Base-by-base conservation (phyloP, 2,888 invertebrate genomes). In the Brachycybe producta region DNA sequence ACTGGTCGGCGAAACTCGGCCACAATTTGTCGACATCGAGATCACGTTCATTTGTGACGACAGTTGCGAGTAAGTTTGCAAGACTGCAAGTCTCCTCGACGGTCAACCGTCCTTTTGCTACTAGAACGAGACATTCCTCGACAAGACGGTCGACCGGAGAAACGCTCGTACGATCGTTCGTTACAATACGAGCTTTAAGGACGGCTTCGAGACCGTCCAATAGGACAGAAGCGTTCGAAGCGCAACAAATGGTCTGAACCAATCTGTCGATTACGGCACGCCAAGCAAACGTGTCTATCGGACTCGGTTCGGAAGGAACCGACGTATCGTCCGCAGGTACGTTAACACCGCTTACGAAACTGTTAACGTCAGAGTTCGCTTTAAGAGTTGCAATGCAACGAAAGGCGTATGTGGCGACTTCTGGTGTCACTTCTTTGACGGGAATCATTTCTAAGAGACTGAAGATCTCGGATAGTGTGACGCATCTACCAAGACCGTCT, bases 1-100 rank as follows among this genome's bases (percentile, higher is more conserved):
- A 73, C 49, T 71, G 72, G 53, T 73, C 74, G 19, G 73, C 65
- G 57, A 82, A 72, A 8, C 78, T 79, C 52, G 75, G 69, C 81
- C 81, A 82, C 34, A 81, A 64, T 61, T 76, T 75, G 57, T 82
- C 80, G n/a, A 42, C 24, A 15, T 42, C n/a, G 51, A 77, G 70
- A 7, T 61, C 57, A 13, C 70, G 70, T 23, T 73, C 70, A 24
- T 69, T 70, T 40, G 57, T 55, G 28, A 64, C 71, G 58, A 74
- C 72, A 45, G 65, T 65, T 13, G 71, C 70, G 28, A 80, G 66
- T 57, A 74, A 71, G 32, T 65, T 66, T n/a, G 76, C 68, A 53
- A 77, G 72, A 47, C 74, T 68, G 61, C 78, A 77, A 5, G 80
- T 63, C 56, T 82, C 76, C 13, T 68, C 65, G 4, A 82, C 59